Base-by-base conservation (phyloP, 2,888 invertebrate species). In the Byasa hedistus region DNA sequence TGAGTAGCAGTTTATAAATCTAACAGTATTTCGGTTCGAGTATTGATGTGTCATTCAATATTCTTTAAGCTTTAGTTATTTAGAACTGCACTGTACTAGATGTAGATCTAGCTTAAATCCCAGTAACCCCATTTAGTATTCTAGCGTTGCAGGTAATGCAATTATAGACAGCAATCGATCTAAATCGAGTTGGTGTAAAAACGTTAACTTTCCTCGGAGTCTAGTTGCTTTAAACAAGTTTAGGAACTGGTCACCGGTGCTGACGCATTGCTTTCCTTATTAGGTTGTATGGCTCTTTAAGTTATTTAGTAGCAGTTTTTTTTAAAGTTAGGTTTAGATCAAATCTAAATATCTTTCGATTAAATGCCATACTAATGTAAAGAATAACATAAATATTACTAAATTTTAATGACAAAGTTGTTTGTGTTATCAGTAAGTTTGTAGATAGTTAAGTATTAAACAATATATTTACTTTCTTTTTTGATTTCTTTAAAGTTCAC, bases 131-230 rank as follows among this genome's bases (percentile, higher is more conserved):
- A 52, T 61, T 66, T 17, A 5, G 24, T 57, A 61, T 57, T 54
- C 57, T 23, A 57, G 7, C 22, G 60, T 19, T 39, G 7, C 8
- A 23, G 55, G 32, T 58, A 23, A 58, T 66, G 64, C 68, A 69
- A 69, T 67, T 68, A 65, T 64, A 61, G 69, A 64, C 64, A 60
- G 59, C 69, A 59, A 67, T 64, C 69, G 69, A 65, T 73, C 68
- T 72, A 67, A 69, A 73, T 70, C 61, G 51, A 51, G 61, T 61
- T 51, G 39, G 39, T 7, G 65, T 66, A 68, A 70, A 70, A 69
- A 69, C 63, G 57, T 63, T 57, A 69, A 64, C 73, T 73, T 72
- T 74, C 68, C 62, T 73, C 62, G 54, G 55, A 54, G 67, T 70
- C 70, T 69, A 71, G 69, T 64, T 56, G 67, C 68, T 63, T 60